These are phyloP conservation scores for Stramonita haemastoma DNA, from an alignment of 2,888 invertebrate species.

Conservation along the genomic window DNA sequence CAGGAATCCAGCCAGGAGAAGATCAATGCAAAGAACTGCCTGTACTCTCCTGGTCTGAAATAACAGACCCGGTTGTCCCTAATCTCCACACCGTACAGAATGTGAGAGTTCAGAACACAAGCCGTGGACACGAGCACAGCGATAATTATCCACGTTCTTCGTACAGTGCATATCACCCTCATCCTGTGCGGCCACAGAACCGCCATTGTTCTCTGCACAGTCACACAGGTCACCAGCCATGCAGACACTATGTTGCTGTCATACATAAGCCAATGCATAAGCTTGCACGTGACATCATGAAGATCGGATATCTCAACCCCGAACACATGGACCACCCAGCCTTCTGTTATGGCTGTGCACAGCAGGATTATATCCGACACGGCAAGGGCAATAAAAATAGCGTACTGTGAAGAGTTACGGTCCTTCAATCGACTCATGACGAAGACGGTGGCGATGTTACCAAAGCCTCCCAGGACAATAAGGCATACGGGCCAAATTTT, in stretches of 20 bases:
- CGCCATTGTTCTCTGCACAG: conserved; percentile 5
- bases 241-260: not conserved
- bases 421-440: conserved; percentile 11
- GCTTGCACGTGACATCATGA: not conserved
- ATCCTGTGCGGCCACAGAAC: not conserved
- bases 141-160: not conserved
- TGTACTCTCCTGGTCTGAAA: not conserved
- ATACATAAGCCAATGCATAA: not conserved
- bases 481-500: not conserved
- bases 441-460: conserved; percentile 14
- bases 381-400: conserved; percentile 12
- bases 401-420: not conserved
- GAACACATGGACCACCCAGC: not conserved
- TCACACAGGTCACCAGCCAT: conserved; percentile 18
- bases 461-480: not conserved
- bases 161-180: not conserved
- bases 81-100: not conserved
- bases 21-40: not conserved
- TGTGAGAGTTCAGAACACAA: not conserved
- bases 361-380: not conserved
- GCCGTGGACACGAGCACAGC: not conserved
- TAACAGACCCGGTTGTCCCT: not conserved
- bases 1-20: conserved; percentile 1
- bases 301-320: not conserved
- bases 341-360: not conserved